These are phyloP conservation scores for Apodemus agrarius DNA, from an alignment of 2,797 vertebrate species.

Conservation along the genomic window DNA sequence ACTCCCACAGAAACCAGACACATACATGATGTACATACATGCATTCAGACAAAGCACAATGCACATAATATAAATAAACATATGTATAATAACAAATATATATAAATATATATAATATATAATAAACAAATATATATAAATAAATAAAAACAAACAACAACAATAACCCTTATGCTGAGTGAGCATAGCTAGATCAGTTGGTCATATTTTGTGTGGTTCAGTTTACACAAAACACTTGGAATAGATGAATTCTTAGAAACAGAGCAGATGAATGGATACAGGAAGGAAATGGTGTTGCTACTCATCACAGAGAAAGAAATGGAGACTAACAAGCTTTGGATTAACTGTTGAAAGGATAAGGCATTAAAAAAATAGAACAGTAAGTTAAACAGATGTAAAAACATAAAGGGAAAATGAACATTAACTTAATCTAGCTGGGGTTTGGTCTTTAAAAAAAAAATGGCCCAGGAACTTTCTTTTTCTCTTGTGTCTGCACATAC, in stretches of 20 bases:
- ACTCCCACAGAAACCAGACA: background rate
- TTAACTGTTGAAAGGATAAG: background rate
- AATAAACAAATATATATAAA: no score
- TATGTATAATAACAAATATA: no score
- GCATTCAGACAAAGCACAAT: background rate
- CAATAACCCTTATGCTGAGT: background rate
- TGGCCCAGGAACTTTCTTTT: background rate
- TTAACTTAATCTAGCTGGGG: background rate
- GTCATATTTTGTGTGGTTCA: background rate
- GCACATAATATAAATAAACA: background rate
- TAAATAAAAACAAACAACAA: background rate
- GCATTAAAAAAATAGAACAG: background rate
- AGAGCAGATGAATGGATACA: background rate
- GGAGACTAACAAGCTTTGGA: background rate
- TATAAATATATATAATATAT: no score
- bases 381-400: background rate
- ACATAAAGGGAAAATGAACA: constrained; percentile 7
- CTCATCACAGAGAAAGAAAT: background rate
- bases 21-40: background rate
- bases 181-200: background rate
- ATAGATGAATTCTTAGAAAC: background rate
- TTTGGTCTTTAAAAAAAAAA: background rate
- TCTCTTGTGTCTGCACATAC: background rate
- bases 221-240: background rate
- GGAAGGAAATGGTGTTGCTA: background rate